Evolutionary conservation across 2,113 vertebrate genomes (phyloP).

Genomic region (Spermophilus dauricus): DNA sequence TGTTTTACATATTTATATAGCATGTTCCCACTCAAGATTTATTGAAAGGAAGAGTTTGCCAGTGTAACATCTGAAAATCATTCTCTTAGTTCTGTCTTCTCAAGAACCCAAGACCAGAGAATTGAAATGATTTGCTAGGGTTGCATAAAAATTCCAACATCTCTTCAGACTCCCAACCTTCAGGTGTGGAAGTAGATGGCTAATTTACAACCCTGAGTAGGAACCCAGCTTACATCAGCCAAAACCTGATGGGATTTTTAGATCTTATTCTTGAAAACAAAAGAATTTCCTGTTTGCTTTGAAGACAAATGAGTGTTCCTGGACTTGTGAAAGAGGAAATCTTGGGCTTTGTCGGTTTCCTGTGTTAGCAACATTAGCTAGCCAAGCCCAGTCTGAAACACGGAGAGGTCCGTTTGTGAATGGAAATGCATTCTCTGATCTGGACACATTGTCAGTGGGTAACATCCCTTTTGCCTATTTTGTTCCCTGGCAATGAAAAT

Average conservation of each 20-base stretch:
- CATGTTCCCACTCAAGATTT: background rate
- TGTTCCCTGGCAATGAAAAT: background rate
- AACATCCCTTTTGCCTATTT: background rate
- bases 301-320: background rate
- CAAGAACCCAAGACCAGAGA: background rate
- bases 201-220: background rate
- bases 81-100: background rate
- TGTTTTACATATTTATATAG: background rate
- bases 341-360: fast-evolving
- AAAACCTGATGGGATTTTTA: background rate
- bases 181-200: background rate
- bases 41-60: background rate
- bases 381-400: background rate
- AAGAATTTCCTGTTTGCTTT: background rate
- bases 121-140: background rate
- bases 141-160: background rate
- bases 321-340: background rate
- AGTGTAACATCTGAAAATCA: background rate
- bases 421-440: fast-evolving
- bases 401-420: background rate
- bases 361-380: fast-evolving
- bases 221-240: background rate
- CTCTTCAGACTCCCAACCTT: background rate
- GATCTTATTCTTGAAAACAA: background rate
- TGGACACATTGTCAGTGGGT: fast-evolving